Percentiles rank a stretch among this genome's conserved stretches.
Conservation (phyloP, 1,140 invertebrate species). For the Tetramorium parvispinum region DNA sequence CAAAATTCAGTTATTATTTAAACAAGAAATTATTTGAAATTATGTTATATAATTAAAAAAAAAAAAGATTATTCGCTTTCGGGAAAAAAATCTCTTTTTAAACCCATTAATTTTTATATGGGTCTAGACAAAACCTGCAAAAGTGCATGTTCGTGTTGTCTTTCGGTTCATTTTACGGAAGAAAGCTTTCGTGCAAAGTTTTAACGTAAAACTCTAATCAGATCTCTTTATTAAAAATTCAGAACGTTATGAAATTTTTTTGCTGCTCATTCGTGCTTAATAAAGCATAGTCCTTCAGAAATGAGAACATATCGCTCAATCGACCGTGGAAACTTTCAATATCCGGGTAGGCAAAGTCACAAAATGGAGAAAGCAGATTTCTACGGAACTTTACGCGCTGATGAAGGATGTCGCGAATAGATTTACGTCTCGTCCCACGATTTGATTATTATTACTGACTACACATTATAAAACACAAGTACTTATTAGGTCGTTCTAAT, state of each 20-base stretch:
- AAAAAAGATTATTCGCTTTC: not conserved
- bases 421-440: conserved; percentile 12
- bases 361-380: conserved; percentile 43
- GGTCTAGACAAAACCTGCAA: conserved; percentile 19
- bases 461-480: not conserved
- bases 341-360: conserved; percentile 26
- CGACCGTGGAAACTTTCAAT: conserved; percentile 48
- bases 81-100: conserved; percentile 2
- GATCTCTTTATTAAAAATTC: conserved; percentile 59
- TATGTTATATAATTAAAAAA: not conserved
- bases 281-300: conserved; percentile 48
- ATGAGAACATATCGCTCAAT: conserved; percentile 50
- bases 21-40: not conserved
- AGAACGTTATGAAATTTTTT: conserved; percentile 50
- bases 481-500: not conserved
- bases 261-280: conserved; percentile 58
- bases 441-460: conserved; percentile 30
- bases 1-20: not conserved
- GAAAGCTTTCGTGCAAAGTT: conserved; percentile 29
- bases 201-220: conserved; percentile 55
- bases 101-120: not conserved
- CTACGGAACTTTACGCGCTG: conserved; percentile 28
- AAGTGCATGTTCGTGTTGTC: not conserved
- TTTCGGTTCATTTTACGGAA: conserved; percentile 6
- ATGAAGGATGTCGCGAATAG: conserved; percentile 16